phyloP scores from a whole-genome alignment of 2,797 vertebrate genomes.

The Hyperoplus lanceolatus region DNA sequence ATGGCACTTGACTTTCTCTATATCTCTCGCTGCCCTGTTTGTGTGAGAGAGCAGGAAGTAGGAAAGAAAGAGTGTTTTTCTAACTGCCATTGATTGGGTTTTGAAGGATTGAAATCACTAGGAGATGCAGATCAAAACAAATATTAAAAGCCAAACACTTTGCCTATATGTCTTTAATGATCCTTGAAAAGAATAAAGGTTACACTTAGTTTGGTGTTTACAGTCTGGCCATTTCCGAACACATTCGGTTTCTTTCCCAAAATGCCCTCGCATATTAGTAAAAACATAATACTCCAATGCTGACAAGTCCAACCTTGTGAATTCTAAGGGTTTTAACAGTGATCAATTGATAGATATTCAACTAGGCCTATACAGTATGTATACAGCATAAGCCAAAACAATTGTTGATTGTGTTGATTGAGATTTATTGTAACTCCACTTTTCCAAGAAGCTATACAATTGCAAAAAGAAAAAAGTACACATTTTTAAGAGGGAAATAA shows the following conservation, averaged over 20 bases:
- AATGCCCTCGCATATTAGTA: neutral
- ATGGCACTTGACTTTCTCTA: constrained; percentile 71
- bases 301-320: neutral
- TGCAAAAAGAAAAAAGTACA: constrained; percentile 10
- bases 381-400: too few species aligned
- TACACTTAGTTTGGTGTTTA: constrained; percentile 13
- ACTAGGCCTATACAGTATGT: too few species aligned
- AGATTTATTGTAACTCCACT: neutral
- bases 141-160: constrained; percentile 24
- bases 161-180: constrained; percentile 14
- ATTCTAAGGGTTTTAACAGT: neutral
- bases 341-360: neutral
- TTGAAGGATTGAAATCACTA: constrained; percentile 20
- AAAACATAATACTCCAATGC: neutral
- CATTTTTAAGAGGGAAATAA: neutral
- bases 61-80: constrained; percentile 21
- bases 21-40: constrained; percentile 37
- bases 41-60: constrained; percentile 14
- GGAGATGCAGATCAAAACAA: constrained; percentile 33
- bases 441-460: neutral
- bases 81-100: constrained; percentile 36
- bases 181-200: constrained; percentile 13
- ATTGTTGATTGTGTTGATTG: too few species aligned
- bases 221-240: neutral
- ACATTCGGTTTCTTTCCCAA: neutral